Base-by-base conservation (phyloP, 2,113 vertebrate genomes). In the Callaeas wilsoni region DNA sequence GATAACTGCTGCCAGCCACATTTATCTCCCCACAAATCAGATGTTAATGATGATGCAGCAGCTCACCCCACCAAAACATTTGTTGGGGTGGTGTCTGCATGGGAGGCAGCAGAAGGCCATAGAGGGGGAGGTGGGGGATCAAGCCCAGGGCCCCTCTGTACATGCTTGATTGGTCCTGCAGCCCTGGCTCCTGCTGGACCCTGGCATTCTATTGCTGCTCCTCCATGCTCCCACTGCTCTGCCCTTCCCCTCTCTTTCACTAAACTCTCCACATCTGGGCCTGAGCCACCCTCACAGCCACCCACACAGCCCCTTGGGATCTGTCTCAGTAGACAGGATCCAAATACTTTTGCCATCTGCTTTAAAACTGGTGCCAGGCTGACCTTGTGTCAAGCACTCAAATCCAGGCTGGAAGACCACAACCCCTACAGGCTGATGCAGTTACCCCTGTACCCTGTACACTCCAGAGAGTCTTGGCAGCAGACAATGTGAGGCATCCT, bases 91-190 rank as follows among this genome's bases (percentile, higher is more conserved):
- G 49, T 70, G 41, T 3, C 29, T 83, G 62, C 52, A 26, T 1
- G 6, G 67, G 57, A 64, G 15, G 44, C 27, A 39, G 37, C 56
- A 75, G 50, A 23, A 86, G 49, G 21, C 26, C 57, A 11, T 0
- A 6, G 47, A 79, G 30, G 32, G 56, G 35, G 25, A 35, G 4
- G 6, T 6, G 19, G 18, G 27, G 27, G 3, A 46, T 39, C 62
- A 79, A 82, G 47, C 10, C 42, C 57, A 59, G 35, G 26, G 17
- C 5, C 12, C 26, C 23, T 69, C 77, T 3, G 0, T 33, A 20
- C 2, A 1, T 2, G 4, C 20, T 16, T 1, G 8, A 8, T 1
- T 65, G 29, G 5, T 75, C 7, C 26, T 32, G 30, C 30, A 70
- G 49, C 16, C 56, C 47, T 67, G 35, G 29, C 62, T 90, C 37